A percentile compares a stretch with the other conserved stretches of the same genome.
These are phyloP conservation scores for Holcopasites calliopsidis DNA, from an alignment of 1,140 invertebrate species.

Conservation along the genomic window DNA sequence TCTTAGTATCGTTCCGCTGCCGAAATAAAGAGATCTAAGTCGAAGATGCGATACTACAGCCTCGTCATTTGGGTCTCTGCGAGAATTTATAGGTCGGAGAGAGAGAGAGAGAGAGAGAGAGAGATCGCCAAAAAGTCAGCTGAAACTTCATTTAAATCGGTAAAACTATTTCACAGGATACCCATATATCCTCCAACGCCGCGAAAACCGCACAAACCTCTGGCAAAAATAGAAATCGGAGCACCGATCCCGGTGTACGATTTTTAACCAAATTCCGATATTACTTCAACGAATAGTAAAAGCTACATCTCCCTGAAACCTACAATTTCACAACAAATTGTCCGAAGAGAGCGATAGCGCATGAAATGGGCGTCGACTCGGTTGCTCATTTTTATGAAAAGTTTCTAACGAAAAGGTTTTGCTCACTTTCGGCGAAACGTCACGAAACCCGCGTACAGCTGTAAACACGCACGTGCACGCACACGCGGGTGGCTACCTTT, in stretches of 20 bases:
- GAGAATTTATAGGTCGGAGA: no score
- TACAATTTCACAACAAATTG: no score
- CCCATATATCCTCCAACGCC: not conserved
- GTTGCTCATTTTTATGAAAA: slow-evolving; percentile 29
- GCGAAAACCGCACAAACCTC: slow-evolving; percentile 18
- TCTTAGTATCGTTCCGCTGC: slow-evolving; percentile 20
- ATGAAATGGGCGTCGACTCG: not conserved
- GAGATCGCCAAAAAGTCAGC: not conserved
- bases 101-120: not conserved
- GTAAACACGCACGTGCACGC: slow-evolving; percentile 16
- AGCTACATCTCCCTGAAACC: no score
- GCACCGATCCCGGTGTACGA: slow-evolving; percentile 4
- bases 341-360: no score
- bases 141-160: slow-evolving; percentile 24
- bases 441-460: not conserved
- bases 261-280: slow-evolving; percentile 1
- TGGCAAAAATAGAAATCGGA: slow-evolving; percentile 24
- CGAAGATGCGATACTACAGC: slow-evolving; percentile 8
- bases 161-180: slow-evolving; percentile 17
- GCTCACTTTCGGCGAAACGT: slow-evolving; percentile 27
- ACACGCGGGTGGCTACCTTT: slow-evolving; percentile 49
- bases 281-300: no score
- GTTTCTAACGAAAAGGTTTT: slow-evolving; percentile 8
- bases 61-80: no score
- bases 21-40: slow-evolving; percentile 35